These are phyloP conservation scores for Cepaea nemoralis DNA, from an alignment of 1,140 invertebrate species.

Conservation along the genomic window DNA sequence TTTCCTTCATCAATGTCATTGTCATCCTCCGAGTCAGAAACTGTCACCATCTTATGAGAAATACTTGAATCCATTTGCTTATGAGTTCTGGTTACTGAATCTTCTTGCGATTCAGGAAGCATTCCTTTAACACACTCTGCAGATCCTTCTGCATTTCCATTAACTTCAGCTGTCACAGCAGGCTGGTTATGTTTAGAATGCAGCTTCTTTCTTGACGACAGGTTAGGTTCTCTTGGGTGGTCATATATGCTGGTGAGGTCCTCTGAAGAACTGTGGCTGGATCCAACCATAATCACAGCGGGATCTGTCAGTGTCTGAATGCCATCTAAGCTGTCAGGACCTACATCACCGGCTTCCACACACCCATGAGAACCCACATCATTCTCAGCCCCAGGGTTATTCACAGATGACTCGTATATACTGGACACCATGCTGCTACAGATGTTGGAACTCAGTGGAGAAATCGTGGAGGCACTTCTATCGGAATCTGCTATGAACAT, in stretches of 20 bases:
- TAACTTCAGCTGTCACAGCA: neutral
- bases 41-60: neutral
- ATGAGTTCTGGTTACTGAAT: neutral
- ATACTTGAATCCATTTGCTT: neutral
- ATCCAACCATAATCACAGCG: neutral
- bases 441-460: conserved; percentile 60
- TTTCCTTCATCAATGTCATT: neutral
- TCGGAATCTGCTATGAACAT: conserved; percentile 35
- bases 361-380: neutral
- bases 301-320: neutral
- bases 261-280: neutral
- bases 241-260: conserved; percentile 34
- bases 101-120: neutral
- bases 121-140: neutral
- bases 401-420: conserved; percentile 62
- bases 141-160: neutral
- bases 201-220: neutral
- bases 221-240: neutral
- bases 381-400: neutral
- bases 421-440: conserved; percentile 68
- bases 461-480: conserved; percentile 50
- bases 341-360: conserved; percentile 32
- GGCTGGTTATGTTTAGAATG: neutral
- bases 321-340: neutral
- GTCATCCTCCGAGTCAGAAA: neutral